These are phyloP conservation scores for Piscicola geometra DNA, from an alignment of 2,888 invertebrate genomes.

Conservation along the genomic window DNA sequence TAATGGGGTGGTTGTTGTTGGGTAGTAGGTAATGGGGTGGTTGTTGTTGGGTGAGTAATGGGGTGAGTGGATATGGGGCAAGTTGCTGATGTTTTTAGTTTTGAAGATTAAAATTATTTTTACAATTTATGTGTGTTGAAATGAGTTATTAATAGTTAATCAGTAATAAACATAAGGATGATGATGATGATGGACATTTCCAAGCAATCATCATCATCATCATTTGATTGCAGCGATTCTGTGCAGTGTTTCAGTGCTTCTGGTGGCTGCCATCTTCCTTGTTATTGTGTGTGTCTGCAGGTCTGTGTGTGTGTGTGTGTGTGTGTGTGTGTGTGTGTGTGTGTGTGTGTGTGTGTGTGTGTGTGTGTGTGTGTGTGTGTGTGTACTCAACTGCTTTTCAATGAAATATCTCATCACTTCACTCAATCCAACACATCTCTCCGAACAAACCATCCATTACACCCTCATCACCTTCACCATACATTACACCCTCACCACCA, in stretches of 20 bases:
- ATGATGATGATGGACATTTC: not conserved
- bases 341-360: constrained; percentile 23
- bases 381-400: too few relatives aligned
- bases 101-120: too few relatives aligned
- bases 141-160: too few relatives aligned
- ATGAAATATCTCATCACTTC: not conserved
- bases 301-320: constrained; percentile 26
- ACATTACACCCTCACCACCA: not conserved
- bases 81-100: too few relatives aligned
- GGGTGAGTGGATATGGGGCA: too few relatives aligned
- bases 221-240: constrained; percentile 16
- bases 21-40: too few relatives aligned
- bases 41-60: too few relatives aligned
- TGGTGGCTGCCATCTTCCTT: constrained; percentile 16
- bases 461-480: too few relatives aligned
- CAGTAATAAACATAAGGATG: not conserved
- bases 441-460: too few relatives aligned
- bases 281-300: constrained; percentile 27
- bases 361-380: too few relatives aligned
- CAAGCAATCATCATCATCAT: not conserved
- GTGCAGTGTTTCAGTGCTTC: constrained; percentile 24
- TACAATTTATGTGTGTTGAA: too few relatives aligned
- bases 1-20: too few relatives aligned
- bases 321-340: constrained; percentile 15
- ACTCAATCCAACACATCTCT: not conserved